Evolutionary conservation across 2,113 vertebrate species (phyloP), one percentile per base, ranked within the genome.

Genomic region (Caranx ignobilis): DNA sequence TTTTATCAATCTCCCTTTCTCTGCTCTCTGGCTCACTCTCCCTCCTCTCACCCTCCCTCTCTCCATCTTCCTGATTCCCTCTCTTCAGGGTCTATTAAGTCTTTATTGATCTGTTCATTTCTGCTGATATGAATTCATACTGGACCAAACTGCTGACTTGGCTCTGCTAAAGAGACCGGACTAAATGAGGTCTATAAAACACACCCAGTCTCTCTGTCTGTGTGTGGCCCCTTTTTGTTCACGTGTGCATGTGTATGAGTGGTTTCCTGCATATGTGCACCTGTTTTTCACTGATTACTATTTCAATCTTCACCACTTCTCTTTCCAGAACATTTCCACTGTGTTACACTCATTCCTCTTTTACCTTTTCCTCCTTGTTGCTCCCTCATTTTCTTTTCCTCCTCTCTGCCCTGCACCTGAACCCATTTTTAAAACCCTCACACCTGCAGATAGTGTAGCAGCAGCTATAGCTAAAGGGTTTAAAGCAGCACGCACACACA

Each of bases 101-200:
- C 93, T 93, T 92, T 94, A 95, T 95, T 94, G 94, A 95, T 95
- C 92, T 87, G 85, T 88, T 92, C 92, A 92, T 94, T 95, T 94
- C 89, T 92, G 93, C 91, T 94, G 93, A 95, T 95, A 95, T 94
- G 94, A 94, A 95, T 95, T 94, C 92, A 94, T 94, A 90, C 87
- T 48, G 81, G 87, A 81, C 88, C 81, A 92, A 95, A 94, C 77
- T 94, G 94, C 94, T 95, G 95, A 95, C 92, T 90, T 52, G 77
- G 93, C 93, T 71, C 84, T 89, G 87, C 88, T 94, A 92, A 93
- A 93, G 84, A 90, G 86, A 93, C 87, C 88, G 72, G 81, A 85
- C 91, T 92, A 94, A 95, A 95, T 94, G 92, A 94, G 86, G 79
- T 93, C 90, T 83, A 89, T 94, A 94, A 94, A 94, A 86, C 85